A percentile compares a stretch with the other conserved stretches of the same genome.
Conservation (phyloP, 2,888 invertebrate genomes). For the Scelioninae gen. 1 region DNA sequence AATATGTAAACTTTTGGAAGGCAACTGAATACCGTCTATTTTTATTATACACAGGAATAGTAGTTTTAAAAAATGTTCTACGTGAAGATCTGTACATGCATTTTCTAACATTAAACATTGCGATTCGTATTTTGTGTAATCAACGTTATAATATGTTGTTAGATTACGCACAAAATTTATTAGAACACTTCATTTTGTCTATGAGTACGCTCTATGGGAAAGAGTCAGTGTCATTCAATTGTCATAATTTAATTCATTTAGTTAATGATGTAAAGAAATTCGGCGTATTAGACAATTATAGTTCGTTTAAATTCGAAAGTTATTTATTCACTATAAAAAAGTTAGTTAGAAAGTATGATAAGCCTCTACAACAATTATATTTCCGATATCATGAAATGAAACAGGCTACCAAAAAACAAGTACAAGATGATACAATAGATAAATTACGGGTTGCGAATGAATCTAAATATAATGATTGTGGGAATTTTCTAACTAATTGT, state of each 20-base stretch:
- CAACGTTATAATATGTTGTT: background rate
- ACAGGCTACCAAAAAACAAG: background rate
- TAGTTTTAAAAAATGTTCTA: slow-evolving; percentile 36
- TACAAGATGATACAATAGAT: too few relatives aligned
- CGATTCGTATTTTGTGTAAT: slow-evolving; percentile 28
- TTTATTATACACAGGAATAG: slow-evolving; percentile 34
- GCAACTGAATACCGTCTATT: slow-evolving; percentile 41
- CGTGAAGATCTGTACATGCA: slow-evolving; percentile 22
- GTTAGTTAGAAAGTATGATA: background rate
- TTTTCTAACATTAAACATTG: slow-evolving; percentile 38
- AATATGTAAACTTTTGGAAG: slow-evolving; percentile 28
- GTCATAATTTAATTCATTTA: background rate
- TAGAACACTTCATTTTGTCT: background rate
- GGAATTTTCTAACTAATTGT: too few relatives aligned
- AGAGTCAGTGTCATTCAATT: background rate
- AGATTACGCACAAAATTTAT: slow-evolving; percentile 33
- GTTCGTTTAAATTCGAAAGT: background rate
- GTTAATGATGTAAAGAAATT: background rate
- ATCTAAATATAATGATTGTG: too few relatives aligned
- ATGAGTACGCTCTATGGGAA: background rate
- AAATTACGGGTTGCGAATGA: too few relatives aligned
- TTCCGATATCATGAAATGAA: background rate
- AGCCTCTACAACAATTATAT: background rate
- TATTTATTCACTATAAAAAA: background rate
- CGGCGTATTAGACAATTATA: background rate